Evolutionary conservation across 1,140 invertebrate genomes (phyloP), one percentile per base, ranked within the genome.

Genomic region (Cotesia typhae): DNA sequence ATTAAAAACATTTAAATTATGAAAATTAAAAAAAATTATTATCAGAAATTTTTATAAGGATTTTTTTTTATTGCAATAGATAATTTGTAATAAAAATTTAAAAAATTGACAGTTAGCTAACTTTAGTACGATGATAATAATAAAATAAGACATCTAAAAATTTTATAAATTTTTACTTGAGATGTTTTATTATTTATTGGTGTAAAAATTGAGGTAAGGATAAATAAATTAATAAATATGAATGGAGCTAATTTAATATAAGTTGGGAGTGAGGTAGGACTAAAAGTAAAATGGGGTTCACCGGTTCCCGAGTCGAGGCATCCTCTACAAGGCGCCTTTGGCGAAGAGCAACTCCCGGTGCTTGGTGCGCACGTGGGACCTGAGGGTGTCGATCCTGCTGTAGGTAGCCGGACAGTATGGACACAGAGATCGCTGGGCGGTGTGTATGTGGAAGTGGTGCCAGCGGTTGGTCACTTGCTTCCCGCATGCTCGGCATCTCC

Each of bases 391-490:
- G 80, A 94, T 94, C 81, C 94, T 90, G 87, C 93, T 94, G 88
- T 95, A 95, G 59, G 92, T 93, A 77, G 93, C 92, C 72, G 92
- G 91, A 87, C 94, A 95, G 84, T 94, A 94, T 47, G 93, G 93
- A 83, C 94, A 95, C 77, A 90, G 90, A 73, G 92, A 94, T 75
- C 93, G 89, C 84, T 93, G 90, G 63, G 92, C 90, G 53, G 92
- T 93, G 84, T 95, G 94, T 75, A 92, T 93, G 86, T 94, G 93
- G 87, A 91, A 93, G 87, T 95, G 94, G 85, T 95, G 94, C 93
- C 94, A 94, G 80, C 93, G 88, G 86, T 94, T 94, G 81, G 93
- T 92, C 69, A 95, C 94, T 87, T 94, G 91, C 88, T 95, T 95
- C 79, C 92, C 91, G 86, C 94, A 95, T 17, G 91, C 90, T 76